Evolutionary conservation across 2,797 vertebrate genomes (phyloP).

Genomic region (Cetoscarus ocellatus): DNA sequence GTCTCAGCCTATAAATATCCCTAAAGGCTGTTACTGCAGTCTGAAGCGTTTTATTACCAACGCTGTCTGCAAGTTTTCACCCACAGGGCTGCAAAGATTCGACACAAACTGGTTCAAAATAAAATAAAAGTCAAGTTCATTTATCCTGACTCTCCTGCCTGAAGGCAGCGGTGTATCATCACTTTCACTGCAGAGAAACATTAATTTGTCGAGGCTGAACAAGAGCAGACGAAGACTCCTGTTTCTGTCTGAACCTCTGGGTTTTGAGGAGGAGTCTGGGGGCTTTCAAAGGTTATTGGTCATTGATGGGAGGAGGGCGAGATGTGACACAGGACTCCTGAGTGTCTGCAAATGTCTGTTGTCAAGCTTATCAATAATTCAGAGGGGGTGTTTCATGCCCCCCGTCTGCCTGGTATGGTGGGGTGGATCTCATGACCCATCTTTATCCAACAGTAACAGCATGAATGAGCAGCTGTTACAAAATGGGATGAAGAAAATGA

Average conservation of each 20-base stretch:
- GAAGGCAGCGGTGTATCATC: not conserved
- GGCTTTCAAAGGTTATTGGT: conserved; percentile 56
- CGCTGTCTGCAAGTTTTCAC: not conserved
- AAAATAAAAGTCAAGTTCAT: not conserved
- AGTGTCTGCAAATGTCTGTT: conserved; percentile 24
- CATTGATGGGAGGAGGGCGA: too few species aligned
- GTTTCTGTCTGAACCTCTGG: not conserved
- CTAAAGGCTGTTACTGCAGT: conserved; percentile 9
- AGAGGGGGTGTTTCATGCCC: conserved; percentile 19
- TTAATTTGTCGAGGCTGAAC: not conserved
- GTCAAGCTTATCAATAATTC: conserved; percentile 70
- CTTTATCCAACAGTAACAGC: not conserved
- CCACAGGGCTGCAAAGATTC: conserved; percentile 2
- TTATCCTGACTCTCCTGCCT: not conserved
- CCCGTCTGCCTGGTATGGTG: not conserved
- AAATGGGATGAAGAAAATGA: not conserved
- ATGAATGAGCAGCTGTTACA: not conserved
- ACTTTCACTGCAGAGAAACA: conserved; percentile 1
- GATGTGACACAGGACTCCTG: conserved; percentile 36
- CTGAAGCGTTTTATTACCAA: not conserved
- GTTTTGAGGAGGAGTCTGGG: conserved; percentile 4
- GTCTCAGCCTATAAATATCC: not conserved
- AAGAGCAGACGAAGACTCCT: not conserved
- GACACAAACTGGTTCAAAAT: not conserved
- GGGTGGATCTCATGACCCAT: conserved; percentile 20